Evolutionary conservation across 2,888 invertebrate genomes (phyloP).

Genomic region (Caenorhabditis japonica): DNA sequence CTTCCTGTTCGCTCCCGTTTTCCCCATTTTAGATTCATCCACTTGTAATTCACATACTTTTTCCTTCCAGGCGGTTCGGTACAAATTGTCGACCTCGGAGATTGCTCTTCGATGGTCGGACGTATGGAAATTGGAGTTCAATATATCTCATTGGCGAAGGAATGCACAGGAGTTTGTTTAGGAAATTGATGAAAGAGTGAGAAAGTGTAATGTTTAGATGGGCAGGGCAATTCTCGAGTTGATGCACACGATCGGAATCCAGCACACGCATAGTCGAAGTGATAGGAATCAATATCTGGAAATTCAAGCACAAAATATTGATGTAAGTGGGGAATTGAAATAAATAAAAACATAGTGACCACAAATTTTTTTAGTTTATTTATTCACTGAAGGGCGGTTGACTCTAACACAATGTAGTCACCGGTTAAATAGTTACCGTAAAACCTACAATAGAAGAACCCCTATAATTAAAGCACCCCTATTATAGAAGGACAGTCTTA

Average conservation of each 20-base stretch:
- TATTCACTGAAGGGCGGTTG: too few relatives aligned
- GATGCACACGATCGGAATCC: constrained; percentile 55
- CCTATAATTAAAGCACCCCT: too few relatives aligned
- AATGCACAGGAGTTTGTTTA: constrained; percentile 50
- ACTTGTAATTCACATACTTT: too few relatives aligned
- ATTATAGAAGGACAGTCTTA: too few relatives aligned
- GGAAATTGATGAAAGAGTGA: not conserved
- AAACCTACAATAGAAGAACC: too few relatives aligned
- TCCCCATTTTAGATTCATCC: too few relatives aligned
- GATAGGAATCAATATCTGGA: constrained; percentile 46
- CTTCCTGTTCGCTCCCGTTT: constrained; percentile 1
- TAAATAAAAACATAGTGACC: too few relatives aligned
- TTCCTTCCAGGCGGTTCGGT: constrained; percentile 46
- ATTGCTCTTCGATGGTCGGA: constrained; percentile 50
- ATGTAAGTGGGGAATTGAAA: constrained; percentile 24
- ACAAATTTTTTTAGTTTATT: too few relatives aligned
- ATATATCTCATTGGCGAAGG: constrained; percentile 49
- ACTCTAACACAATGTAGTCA: too few relatives aligned
- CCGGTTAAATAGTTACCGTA: too few relatives aligned
- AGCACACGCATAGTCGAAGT: constrained; percentile 54
- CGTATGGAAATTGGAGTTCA: constrained; percentile 48
- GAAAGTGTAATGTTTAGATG: constrained; percentile 30
- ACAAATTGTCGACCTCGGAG: constrained; percentile 49
- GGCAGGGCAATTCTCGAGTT: constrained; percentile 53
- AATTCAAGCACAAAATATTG: constrained; percentile 45